Evolutionary conservation across 2,888 invertebrate genomes (phyloP).

Genomic region (Mimas tiliae): DNA sequence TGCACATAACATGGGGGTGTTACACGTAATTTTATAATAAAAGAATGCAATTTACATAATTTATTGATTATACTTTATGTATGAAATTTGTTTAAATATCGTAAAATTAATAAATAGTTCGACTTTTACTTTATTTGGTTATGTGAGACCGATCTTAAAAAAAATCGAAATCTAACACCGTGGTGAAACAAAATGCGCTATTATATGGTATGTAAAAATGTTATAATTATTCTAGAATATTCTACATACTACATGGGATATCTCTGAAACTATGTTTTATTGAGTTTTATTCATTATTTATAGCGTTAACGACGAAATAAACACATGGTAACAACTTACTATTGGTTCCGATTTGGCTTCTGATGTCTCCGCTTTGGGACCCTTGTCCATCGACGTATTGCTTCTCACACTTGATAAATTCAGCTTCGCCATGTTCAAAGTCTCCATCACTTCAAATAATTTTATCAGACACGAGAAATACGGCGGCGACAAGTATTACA

Average conservation of each 20-base stretch:
- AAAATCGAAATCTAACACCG: slow-evolving; percentile 26
- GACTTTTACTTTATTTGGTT: slow-evolving; percentile 41
- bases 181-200: background rate
- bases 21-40: background rate
- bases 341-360: slow-evolving; percentile 62
- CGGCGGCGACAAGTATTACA: slow-evolving; percentile 60
- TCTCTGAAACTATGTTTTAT: slow-evolving; percentile 14
- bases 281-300: slow-evolving; percentile 23
- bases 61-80: background rate
- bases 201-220: slow-evolving; percentile 15
- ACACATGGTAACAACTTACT: slow-evolving; percentile 51
- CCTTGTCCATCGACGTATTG: slow-evolving; percentile 57
- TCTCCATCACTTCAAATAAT: slow-evolving; percentile 65
- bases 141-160: slow-evolving; percentile 43
- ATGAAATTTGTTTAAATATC: background rate
- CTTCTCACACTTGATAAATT: slow-evolving; percentile 72
- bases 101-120: too few species aligned
- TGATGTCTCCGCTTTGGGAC: slow-evolving; percentile 54
- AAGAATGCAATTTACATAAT: background rate
- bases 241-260: background rate
- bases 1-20: background rate
- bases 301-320: background rate
- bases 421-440: slow-evolving; percentile 75
- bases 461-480: slow-evolving; percentile 50
- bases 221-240: background rate